Percentiles rank a stretch among this genome's conserved stretches.
Evolutionary conservation across 2,113 vertebrate species (phyloP).

Genomic region (Platichthys flesus): DNA sequence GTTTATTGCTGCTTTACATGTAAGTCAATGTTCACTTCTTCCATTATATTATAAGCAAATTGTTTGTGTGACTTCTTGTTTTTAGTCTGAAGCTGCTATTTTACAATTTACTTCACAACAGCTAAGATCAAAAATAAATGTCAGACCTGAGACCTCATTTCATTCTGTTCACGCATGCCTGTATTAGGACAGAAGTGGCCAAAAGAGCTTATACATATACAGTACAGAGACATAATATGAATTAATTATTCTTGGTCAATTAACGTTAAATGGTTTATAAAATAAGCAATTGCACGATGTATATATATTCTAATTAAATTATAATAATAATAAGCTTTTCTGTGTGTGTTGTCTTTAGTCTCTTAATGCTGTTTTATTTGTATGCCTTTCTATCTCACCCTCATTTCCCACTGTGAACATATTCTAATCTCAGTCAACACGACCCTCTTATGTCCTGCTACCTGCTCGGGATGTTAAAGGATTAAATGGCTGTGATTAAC

Average conservation of each 20-base stretch:
- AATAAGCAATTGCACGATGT: no score
- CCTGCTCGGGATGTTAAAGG: conserved; percentile 11
- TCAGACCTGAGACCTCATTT: no score
- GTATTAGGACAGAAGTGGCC: no score
- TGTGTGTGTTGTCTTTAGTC: neutral
- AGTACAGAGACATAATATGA: neutral
- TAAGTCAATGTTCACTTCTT: neutral
- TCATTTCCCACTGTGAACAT: neutral
- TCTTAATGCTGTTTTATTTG: neutral
- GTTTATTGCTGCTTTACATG: no score
- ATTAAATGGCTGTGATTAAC: conserved; percentile 43
- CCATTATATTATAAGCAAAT: neutral
- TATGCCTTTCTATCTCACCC: neutral
- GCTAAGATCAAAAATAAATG: no score
- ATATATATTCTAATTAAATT: no score
- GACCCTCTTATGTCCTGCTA: neutral
- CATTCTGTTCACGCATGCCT: no score
- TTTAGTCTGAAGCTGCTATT: neutral
- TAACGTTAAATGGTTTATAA: no score
- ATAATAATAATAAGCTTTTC: neutral
- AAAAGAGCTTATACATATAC: neutral
- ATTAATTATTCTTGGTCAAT: neutral
- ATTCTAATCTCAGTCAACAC: conserved; percentile 10
- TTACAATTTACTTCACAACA: neutral
- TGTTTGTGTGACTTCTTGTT: neutral